phyloP scores from a whole-genome alignment of 2,113 vertebrate species.

The Oreochromis tanganicae region DNA sequence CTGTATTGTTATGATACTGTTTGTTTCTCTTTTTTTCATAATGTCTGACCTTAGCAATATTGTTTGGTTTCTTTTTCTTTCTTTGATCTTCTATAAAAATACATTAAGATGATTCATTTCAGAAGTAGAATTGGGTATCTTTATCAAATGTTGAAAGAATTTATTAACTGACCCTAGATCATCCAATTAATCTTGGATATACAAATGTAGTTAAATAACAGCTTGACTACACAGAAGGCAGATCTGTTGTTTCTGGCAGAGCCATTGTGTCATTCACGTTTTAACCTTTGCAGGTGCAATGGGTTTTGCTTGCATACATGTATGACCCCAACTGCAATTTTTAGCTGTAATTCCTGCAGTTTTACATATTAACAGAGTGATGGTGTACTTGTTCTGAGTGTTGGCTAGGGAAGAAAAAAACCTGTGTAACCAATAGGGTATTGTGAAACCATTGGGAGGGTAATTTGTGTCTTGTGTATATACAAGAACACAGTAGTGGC shows the following conservation, averaged over 20 bases:
- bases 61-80: no score
- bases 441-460: background rate
- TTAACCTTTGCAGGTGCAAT: background rate
- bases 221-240: background rate
- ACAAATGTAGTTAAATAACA: background rate
- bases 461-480: background rate
- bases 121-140: background rate
- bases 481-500: background rate
- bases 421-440: background rate
- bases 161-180: background rate
- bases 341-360: background rate
- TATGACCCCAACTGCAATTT: background rate
- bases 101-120: background rate
- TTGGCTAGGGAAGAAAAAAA: fast-evolving
- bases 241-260: background rate
- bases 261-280: fast-evolving
- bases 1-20: background rate
- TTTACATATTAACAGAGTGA: background rate
- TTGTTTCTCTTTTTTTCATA: background rate
- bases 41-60: no score
- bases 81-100: no score
- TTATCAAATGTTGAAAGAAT: no score
- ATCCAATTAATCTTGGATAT: background rate
- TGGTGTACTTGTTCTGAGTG: background rate
- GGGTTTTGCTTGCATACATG: background rate